These are phyloP conservation scores for Watsonalla binaria DNA, from an alignment of 2,888 invertebrate species.

Conservation along the genomic window DNA sequence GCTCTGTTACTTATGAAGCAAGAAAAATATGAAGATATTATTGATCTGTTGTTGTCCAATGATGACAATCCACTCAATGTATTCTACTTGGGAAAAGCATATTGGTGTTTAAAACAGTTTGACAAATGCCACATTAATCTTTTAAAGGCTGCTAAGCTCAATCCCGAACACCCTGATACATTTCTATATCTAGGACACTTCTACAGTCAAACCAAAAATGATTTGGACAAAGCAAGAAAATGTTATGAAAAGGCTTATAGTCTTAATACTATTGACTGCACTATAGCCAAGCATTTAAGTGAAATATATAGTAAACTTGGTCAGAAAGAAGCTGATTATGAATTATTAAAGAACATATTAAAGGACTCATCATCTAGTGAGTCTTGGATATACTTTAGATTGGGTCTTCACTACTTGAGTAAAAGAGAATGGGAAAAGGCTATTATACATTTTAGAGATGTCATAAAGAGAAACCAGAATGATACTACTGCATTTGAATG, in stretches of 20 bases:
- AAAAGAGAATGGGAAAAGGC: constrained; percentile 85
- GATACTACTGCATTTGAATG: constrained; percentile 92
- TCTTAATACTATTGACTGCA: constrained; percentile 82
- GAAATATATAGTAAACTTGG: constrained; percentile 84
- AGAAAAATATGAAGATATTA: constrained; percentile 73
- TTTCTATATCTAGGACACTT: constrained; percentile 88
- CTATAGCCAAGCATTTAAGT: constrained; percentile 86
- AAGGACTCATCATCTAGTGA: constrained; percentile 70
- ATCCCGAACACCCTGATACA: constrained; percentile 85
- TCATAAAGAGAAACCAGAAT: constrained; percentile 82
- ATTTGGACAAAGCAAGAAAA: constrained; percentile 86
- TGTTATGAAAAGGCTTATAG: constrained; percentile 92
- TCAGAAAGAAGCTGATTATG: constrained; percentile 82
- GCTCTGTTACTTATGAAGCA: constrained; percentile 72
- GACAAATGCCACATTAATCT: constrained; percentile 81
- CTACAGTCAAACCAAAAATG: constrained; percentile 80
- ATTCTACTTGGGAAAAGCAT: constrained; percentile 79
- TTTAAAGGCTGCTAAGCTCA: constrained; percentile 83
- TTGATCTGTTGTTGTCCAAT: constrained; percentile 65
- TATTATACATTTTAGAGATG: constrained; percentile 85
- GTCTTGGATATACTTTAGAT: constrained; percentile 89
- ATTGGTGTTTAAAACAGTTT: constrained; percentile 78
- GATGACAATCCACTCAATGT: constrained; percentile 70
- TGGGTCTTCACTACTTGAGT: constrained; percentile 89
- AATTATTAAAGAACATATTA: constrained; percentile 74